phyloP scores from a whole-genome alignment of 2,797 vertebrate species.

The Micropoecilia bifurca region DNA sequence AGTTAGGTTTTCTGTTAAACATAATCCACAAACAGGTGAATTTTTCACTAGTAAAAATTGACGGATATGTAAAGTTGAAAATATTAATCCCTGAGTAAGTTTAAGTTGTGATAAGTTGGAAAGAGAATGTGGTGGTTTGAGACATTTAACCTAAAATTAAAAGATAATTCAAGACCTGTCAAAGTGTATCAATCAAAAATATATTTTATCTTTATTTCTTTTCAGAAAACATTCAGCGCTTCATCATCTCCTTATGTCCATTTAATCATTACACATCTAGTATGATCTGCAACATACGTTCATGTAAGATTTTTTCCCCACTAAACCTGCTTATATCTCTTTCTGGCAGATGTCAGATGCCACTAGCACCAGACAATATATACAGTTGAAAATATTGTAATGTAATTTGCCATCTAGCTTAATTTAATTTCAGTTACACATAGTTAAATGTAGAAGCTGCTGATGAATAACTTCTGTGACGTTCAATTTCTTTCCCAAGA shows the following conservation, averaged over 20 bases:
- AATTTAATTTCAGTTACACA: not conserved
- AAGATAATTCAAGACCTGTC: slow-evolving; percentile 10
- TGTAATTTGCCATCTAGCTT: not conserved
- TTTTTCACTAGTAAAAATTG: not conserved
- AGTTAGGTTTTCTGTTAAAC: not conserved
- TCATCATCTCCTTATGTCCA: not conserved
- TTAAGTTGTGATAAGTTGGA: not conserved
- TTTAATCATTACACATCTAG: not conserved
- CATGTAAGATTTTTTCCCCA: not conserved
- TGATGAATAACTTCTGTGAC: not conserved
- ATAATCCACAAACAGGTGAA: not conserved
- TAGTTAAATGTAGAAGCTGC: not conserved
- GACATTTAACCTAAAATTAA: not conserved
- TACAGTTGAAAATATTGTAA: not conserved
- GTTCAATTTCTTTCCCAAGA: not conserved
- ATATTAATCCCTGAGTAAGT: not conserved
- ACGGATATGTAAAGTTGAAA: not conserved
- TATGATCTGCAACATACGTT: not conserved
- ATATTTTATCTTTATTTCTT: not conserved
- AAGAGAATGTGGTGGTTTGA: not conserved
- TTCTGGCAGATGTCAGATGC: not conserved
- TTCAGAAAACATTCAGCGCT: not conserved
- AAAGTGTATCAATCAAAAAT: not conserved
- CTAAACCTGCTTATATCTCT: not conserved
- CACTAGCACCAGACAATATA: not conserved